Percentiles rank a stretch among this genome's conserved stretches.
These are phyloP conservation scores for Linepithema humile DNA, from an alignment of 1,140 invertebrate species.

Conservation along the genomic window DNA sequence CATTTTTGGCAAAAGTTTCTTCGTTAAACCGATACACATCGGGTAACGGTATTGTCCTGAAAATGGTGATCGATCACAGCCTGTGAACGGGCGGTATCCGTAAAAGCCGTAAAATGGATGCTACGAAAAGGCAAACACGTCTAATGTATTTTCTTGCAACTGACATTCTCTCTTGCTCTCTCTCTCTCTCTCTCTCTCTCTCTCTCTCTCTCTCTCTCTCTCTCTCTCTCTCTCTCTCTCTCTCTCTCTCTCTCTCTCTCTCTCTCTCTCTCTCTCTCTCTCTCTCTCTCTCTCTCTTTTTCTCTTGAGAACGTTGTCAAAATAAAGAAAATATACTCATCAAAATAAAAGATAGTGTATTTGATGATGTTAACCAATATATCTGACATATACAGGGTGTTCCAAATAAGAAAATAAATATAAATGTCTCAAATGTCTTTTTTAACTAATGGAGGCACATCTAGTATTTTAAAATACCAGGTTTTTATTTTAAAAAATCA, in stretches of 20 bases:
- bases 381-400: background rate
- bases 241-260: too few species aligned
- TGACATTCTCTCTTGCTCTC: slow-evolving; percentile 5
- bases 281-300: background rate
- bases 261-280: too few species aligned
- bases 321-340: background rate
- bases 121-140: slow-evolving; percentile 31
- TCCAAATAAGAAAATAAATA: background rate
- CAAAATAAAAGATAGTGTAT: background rate
- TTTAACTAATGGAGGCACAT: too few species aligned
- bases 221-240: too few species aligned
- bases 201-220: too few species aligned
- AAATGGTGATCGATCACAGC: slow-evolving; percentile 42
- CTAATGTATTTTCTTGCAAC: slow-evolving; percentile 44
- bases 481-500: too few species aligned
- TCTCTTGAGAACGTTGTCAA: slow-evolving; percentile 5
- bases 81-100: slow-evolving; percentile 1
- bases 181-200: too few species aligned
- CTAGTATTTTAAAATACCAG: too few species aligned
- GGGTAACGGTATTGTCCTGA: slow-evolving; percentile 37
- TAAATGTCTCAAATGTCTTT: too few species aligned
- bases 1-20: slow-evolving; percentile 48
- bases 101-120: slow-evolving; percentile 38
- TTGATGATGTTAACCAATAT: background rate
- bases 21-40: slow-evolving; percentile 42